Conservation (phyloP, 2,113 vertebrate species). For the Ctenodactylus gundi region DNA sequence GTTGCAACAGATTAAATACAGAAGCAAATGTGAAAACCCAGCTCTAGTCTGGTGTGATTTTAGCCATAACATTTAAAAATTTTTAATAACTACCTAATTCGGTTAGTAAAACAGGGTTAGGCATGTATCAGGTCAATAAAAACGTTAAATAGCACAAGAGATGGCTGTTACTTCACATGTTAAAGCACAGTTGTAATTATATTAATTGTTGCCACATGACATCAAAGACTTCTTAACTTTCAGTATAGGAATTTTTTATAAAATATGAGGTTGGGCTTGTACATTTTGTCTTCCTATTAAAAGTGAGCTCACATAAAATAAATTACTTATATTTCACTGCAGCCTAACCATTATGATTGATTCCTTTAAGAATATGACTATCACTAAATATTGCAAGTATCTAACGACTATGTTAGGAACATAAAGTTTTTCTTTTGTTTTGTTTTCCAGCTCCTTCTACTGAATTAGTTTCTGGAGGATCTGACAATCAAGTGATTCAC, state of each 20-base stretch:
- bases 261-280: slow-evolving; percentile 44
- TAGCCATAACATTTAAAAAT: slow-evolving; percentile 24
- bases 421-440: no score
- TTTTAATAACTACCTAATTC: background rate
- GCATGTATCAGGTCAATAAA: background rate
- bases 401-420: background rate
- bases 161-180: background rate
- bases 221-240: slow-evolving; percentile 42
- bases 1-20: background rate
- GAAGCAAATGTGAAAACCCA: slow-evolving; percentile 8
- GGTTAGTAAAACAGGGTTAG: background rate
- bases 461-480: slow-evolving; percentile 93
- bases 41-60: slow-evolving; percentile 26
- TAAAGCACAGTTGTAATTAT: slow-evolving; percentile 29
- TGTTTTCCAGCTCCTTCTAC: slow-evolving; percentile 87
- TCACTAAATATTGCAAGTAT: background rate
- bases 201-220: slow-evolving; percentile 9
- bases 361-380: background rate
- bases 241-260: background rate
- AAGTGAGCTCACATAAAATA: slow-evolving; percentile 42
- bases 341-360: background rate
- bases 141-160: slow-evolving; percentile 23
- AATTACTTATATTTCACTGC: slow-evolving; percentile 17
- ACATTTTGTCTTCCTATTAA: slow-evolving; percentile 44
- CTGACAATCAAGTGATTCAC: slow-evolving; percentile 92